A percentile compares a stretch with the other conserved stretches of the same genome.
phyloP scores from a whole-genome alignment of 2,113 vertebrate genomes.

The Rhodinocichla rosea region DNA sequence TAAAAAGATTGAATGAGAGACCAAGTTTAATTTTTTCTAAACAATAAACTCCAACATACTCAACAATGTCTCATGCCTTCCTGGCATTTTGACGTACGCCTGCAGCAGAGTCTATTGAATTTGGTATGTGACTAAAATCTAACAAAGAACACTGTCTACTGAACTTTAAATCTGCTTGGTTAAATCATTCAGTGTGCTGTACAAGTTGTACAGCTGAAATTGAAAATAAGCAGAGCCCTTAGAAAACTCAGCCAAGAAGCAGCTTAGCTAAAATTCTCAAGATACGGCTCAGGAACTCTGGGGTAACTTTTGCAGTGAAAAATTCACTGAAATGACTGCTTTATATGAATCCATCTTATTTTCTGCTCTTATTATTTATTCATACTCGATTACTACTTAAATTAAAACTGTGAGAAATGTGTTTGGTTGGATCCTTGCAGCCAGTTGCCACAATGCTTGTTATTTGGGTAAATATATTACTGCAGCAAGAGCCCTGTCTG shows the following conservation, averaged over 20 bases:
- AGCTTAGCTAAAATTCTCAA: slow-evolving; percentile 46
- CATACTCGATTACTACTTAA: not conserved
- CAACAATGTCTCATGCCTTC: slow-evolving; percentile 68
- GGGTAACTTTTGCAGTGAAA: not conserved
- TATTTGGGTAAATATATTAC: not conserved
- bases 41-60: slow-evolving; percentile 70
- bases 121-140: slow-evolving; percentile 71
- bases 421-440: not conserved
- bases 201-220: slow-evolving; percentile 60
- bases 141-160: slow-evolving; percentile 71
- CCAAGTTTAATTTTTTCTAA: slow-evolving; percentile 67
- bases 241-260: not conserved
- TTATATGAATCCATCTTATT: not conserved
- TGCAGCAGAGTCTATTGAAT: slow-evolving; percentile 73
- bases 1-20: slow-evolving; percentile 66
- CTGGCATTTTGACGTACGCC: slow-evolving; percentile 70
- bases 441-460: not conserved
- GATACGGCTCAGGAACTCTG: not conserved
- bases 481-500: not conserved
- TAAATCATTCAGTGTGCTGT: slow-evolving; percentile 58
- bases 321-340: not conserved
- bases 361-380: not conserved
- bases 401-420: not conserved
- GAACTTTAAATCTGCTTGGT: slow-evolving; percentile 68
- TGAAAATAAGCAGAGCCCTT: slow-evolving; percentile 55